Evolutionary conservation across 2,797 vertebrate species (phyloP), one percentile per base, ranked within the genome.

Genomic region (Danio albolineatus): DNA sequence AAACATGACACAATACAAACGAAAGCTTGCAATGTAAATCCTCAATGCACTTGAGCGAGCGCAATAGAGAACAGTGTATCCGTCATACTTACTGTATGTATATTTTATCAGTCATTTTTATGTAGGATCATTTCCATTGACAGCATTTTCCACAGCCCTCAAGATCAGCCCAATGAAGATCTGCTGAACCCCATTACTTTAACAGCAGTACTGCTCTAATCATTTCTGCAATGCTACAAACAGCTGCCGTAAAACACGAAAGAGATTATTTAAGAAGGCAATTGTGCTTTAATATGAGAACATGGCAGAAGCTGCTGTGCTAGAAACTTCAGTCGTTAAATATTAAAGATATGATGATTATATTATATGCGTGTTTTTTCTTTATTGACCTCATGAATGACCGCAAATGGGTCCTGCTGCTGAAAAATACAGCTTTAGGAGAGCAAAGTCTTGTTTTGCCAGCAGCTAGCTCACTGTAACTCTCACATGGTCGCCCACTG

Each of bases 101-200:
- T 70, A 70, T 53, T 70, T 53, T 53, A 70, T 69, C 28, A 69
- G 66, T n/a, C 10, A 53, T 53, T 39, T 69, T 53, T n/a, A 69
- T 53, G 66, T 16, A 60, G 38, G 28, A 60, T 60, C 10, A 39
- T 53, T 69, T 69, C 3, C n/a, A 69, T 36, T 36, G 59, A 59
- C 2, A 69, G 17, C 4, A 4, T 28, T 6, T 39, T 53, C 4
- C 48, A 17, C 39, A 53, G 48, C 38, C 66, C 16, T 19, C 39
- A 70, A 13, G 28, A 39, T 70, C 48, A 53, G 16, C 48, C 28
- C 66, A 39, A 5, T 39, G 10, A 46, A 17, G 17, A 46, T 46
- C 17, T 28, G 62, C 28, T 14, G 10, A 70, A 39, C 28, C 21
- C 10, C 12, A 4, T 51, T 51, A 51, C 19, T 62, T 74, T 39